Base-by-base conservation (phyloP, 2,888 invertebrate species). In the Opisthograptis luteolata region DNA sequence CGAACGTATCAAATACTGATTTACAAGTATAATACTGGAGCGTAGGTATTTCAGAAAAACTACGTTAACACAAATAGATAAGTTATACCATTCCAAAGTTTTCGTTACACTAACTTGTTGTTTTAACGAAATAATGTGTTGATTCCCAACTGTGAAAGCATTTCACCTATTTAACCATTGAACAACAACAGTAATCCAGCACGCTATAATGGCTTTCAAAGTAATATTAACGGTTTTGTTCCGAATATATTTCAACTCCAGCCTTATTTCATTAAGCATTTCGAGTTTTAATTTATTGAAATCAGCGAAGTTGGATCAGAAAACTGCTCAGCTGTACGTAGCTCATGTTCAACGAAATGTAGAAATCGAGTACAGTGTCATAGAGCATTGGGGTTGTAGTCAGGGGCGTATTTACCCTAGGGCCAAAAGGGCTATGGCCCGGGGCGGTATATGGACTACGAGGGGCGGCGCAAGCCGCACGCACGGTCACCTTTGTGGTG, bases 121-220 rank as follows among this genome's bases (percentile, higher is more conserved):
- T 3, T 3, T 17, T 2, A 17, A 17, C 10, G 9, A 10, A 48
- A 36, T 43, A 34, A 43, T 25, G 35, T 31, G 34, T 39, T 44
- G 30, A 40, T 50, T 30, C 30, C 39, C 28, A 42, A 28, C 39
- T 35, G 13, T 3, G 6, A 42, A 46, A 52, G 34, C 34, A 28
- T 35, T 40, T 27, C 35, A 40, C 50, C 40, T 51, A 40, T 46
- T 49, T 39, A 43, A 31, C 45, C 35, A 34, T 22, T 20, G 14
- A 54, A 54, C 54, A 49, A 54, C 48, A 44, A 49, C 44, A 48
- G 44, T 42, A 49, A 56, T 56, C 49, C 40, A 27, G 30, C 31
- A 28, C 44, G 37, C 7, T 45, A 42, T 52, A 55, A 58, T 41
- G 43, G 42, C 46, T 55, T 55, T 44, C 48, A 55, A 58, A 58